Base-by-base conservation (phyloP, 1,140 invertebrate species). In the Drosophila subpulchrella region DNA sequence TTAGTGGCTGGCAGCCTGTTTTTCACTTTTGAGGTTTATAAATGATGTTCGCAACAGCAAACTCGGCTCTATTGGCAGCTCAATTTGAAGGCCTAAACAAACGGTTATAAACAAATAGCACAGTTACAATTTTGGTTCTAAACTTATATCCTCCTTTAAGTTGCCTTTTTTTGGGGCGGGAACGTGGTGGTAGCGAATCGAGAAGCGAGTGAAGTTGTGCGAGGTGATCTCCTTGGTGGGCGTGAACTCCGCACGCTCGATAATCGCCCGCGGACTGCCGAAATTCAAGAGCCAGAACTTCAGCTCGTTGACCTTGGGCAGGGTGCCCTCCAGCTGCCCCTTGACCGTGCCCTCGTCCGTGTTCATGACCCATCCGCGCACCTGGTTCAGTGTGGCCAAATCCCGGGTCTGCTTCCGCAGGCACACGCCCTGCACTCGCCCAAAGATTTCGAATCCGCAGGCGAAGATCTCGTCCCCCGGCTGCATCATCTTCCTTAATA, bases 361-460 rank as follows among this genome's bases (percentile, higher is more conserved):
- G 80, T 96, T 96, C 93, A 93, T 94, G 53, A 95, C 94, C 94
- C 95, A 96, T 48, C 95, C 95, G 72, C 94, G 94, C 3, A 96
- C 79, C 5, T 94, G 93, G 1, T 95, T 91, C 44, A 93, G 88
- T 3, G 90, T 91, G 6, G 94, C 95, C 84, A 94, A 93, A 38
- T 91, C 92, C 70, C 94, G 92, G 0, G 95, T 96, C 71, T 94
- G 93, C 92, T 96, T 94, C 15, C 94, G 92, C 68, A 94, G 93
- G 55, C 83, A 93, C 4, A 94, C 94, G 36, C 94, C 94, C 89
- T 94, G 94, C 0, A 94, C 94, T 81, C 93, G 93, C 0, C 94
- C 94, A 32, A 93, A 94, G 10, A 94, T 91, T 83, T 94, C 94
- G 59, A 94, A 94, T 62, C 94, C 93, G 48, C 85, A 90, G 10